These are phyloP conservation scores for Hylomyscus alleni DNA, from an alignment of 2,797 vertebrate genomes.

Conservation along the genomic window DNA sequence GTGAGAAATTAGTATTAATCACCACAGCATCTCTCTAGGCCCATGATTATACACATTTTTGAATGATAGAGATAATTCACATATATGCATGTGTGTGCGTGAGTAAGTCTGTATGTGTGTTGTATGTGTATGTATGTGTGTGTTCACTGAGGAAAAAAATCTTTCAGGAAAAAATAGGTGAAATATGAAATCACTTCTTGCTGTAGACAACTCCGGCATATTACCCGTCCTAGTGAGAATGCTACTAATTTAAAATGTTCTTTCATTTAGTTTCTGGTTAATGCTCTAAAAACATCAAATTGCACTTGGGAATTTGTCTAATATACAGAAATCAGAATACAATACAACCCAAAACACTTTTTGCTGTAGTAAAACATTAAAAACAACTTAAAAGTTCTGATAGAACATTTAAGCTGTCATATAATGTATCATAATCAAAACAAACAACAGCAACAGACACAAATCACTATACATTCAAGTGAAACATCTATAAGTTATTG, in stretches of 20 bases:
- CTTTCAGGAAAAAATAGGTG: conserved; percentile 74
- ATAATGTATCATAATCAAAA: conserved; percentile 51
- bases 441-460: conserved; percentile 5
- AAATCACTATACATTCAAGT: conserved; percentile 60
- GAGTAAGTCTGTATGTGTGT: background rate
- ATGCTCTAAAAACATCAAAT: conserved; percentile 81
- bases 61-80: conserved; percentile 62
- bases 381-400: conserved; percentile 78
- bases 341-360: conserved; percentile 71
- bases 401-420: conserved; percentile 85
- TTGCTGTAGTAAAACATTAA: conserved; percentile 84
- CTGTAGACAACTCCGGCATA: background rate
- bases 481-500: conserved; percentile 78
- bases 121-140: background rate
- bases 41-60: background rate
- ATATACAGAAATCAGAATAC: conserved; percentile 52
- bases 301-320: conserved; percentile 81
- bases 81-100: background rate
- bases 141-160: conserved; percentile 57
- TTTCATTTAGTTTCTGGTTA: conserved; percentile 80
- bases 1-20: background rate
- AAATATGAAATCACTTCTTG: conserved; percentile 53
- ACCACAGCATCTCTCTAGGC: background rate
- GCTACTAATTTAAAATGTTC: conserved; percentile 75
- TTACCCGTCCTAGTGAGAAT: conserved; percentile 51